phyloP scores from a whole-genome alignment of 2,888 invertebrate species.

The Copidosoma aretas region DNA sequence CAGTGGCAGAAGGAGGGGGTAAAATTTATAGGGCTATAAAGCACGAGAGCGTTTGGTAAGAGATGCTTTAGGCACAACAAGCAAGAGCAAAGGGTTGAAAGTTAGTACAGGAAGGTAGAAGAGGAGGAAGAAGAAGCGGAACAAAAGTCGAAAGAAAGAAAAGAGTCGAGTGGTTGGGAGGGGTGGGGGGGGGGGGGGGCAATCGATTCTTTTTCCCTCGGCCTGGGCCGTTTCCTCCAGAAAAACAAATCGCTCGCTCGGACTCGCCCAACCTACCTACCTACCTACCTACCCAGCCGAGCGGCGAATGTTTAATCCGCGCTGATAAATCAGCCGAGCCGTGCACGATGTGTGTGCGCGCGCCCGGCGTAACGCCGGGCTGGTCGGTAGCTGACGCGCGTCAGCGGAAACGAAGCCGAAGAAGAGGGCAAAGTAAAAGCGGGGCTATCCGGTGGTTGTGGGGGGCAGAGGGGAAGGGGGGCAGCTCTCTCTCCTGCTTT shows the following conservation, averaged over 20 bases:
- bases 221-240: background rate
- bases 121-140: background rate
- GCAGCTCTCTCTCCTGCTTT: conserved; percentile 38
- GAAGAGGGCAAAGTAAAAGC: conserved; percentile 50
- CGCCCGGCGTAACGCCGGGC: conserved; percentile 41
- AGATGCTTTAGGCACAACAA: no score
- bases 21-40: conserved; percentile 2
- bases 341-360: background rate
- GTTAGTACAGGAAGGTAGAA: no score
- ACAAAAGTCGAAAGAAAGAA: background rate
- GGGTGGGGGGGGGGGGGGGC: background rate
- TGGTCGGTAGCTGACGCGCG: conserved; percentile 34
- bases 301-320: conserved; percentile 50
- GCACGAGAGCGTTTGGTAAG: conserved; percentile 2
- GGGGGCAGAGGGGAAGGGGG: no score
- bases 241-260: conserved; percentile 44
- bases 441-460: conserved; percentile 42
- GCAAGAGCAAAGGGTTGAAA: no score
- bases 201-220: conserved; percentile 22
- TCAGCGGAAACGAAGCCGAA: conserved; percentile 48
- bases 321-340: conserved; percentile 47
- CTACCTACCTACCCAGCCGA: no score
- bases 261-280: conserved; percentile 42
- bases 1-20: no score
- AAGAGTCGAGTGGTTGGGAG: background rate